Evolutionary conservation across 2,888 invertebrate species (phyloP), one percentile per base, ranked within the genome.

Genomic region (Ophion ventricosus): DNA sequence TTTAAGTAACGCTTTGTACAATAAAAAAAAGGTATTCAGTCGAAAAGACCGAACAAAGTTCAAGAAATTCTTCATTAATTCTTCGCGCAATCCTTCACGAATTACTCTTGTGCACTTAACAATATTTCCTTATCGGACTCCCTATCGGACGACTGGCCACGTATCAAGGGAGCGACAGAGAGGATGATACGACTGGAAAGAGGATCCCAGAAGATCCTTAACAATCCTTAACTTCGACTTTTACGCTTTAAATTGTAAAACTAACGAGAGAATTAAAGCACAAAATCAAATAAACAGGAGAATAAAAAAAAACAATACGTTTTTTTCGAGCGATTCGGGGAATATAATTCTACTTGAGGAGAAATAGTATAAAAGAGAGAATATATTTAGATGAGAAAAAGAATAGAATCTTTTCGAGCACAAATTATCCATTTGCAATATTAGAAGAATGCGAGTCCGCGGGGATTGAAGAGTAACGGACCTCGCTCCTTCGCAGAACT

Each of bases 1-100:
- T 92, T 93, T 92, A 92, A 93, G 91, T 93, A 93, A 93, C 92
- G 93, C 93, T 93, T 93, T 93, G 92, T 92, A 93, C 91, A 93
- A 93, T 92, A 92, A 92, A 87, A 76, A 76, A 67, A 63, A 80
- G 89, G 91, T 92, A 92, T 92, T 90, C 90, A 91, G 88, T 88
- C 87, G 88, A 86, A 76, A 85, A 76, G 85, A 7, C 40, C 72
- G 35, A 69, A 56, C n/a, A 11, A 29, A 57, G 63, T 72, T 79
- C 11, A 67, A 29, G n/a, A 49, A 20, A 67, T 75, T 35, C 17
- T 76, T 74, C 49, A n/a, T 43, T 72, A 17, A 40, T 64, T 77
- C 77, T 73, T 84, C 73, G 69, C 63, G 57, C 69, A 23, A 54
- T 57, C 35, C 67, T 56, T 64, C 40, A 35, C 35, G 35, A 64